A percentile compares a stretch with the other conserved stretches of the same genome.
These are phyloP conservation scores for Tinamus guttatus DNA, from an alignment of 2,113 vertebrate species.

Conservation along the genomic window DNA sequence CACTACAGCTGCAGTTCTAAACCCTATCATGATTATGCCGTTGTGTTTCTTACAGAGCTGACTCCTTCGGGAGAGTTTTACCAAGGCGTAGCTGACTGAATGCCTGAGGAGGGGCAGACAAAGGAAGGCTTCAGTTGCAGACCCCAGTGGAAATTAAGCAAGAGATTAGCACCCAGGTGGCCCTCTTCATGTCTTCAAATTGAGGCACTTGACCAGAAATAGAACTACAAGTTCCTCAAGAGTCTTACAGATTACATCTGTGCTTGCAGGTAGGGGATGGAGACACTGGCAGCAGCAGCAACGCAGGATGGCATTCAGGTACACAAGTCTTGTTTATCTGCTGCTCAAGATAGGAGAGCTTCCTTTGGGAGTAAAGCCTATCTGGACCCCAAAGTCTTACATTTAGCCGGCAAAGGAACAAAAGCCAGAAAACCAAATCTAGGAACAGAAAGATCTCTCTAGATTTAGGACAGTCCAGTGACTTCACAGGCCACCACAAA, in stretches of 20 bases:
- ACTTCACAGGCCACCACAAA: background rate
- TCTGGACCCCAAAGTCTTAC: background rate
- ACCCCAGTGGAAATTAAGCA: background rate
- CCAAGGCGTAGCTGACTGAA: background rate
- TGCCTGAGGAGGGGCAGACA: background rate
- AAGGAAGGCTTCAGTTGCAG: background rate
- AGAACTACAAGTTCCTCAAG: background rate
- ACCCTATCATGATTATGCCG: background rate
- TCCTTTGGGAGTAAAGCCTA: background rate
- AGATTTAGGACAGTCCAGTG: background rate
- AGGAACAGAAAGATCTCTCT: background rate
- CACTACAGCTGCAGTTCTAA: background rate
- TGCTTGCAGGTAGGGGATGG: background rate
- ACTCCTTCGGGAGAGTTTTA: background rate
- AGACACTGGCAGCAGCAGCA: background rate
- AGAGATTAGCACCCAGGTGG: background rate
- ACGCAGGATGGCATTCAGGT: background rate
- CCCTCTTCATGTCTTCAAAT: background rate
- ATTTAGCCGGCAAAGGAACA: background rate
- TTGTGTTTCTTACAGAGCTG: fast-evolving
- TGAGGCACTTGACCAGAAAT: background rate
- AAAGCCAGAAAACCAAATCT: background rate
- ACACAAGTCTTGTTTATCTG: background rate
- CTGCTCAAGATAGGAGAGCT: background rate
- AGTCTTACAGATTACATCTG: background rate